A percentile compares a stretch with the other conserved stretches of the same genome.
Evolutionary conservation across 2,113 vertebrate species (phyloP).

Genomic region (Hypocryptadius cinnamomeus): DNA sequence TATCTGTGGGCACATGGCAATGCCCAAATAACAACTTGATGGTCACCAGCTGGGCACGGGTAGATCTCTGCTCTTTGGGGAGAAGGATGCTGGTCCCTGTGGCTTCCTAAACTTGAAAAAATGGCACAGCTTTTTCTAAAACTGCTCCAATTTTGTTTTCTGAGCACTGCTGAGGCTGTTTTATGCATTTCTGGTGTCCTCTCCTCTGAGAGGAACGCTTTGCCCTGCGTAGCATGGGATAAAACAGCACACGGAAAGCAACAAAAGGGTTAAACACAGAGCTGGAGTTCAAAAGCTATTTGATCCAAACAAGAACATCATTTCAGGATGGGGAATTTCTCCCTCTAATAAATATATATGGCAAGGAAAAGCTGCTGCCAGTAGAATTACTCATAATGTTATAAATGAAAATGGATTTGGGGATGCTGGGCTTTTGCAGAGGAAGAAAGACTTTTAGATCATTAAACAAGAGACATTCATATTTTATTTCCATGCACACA

Average conservation of each 20-base stretch:
- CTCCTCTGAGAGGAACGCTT: neutral
- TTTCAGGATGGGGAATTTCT: constrained; percentile 35
- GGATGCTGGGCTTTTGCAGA: neutral
- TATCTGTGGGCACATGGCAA: neutral
- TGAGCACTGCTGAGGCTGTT: neutral
- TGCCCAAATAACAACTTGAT: neutral
- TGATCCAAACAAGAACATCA: neutral
- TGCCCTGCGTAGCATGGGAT: fast-evolving
- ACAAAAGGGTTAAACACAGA: neutral
- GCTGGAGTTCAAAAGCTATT: neutral
- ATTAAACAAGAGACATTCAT: constrained; percentile 17
- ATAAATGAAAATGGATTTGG: constrained; percentile 53
- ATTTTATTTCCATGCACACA: neutral
- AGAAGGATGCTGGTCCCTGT: fast-evolving
- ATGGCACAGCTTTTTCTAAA: neutral
- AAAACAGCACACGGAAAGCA: neutral
- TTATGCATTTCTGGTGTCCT: neutral
- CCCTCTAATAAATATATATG: constrained; percentile 43
- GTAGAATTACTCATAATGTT: constrained; percentile 45
- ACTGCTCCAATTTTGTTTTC: neutral
- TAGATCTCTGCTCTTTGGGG: neutral
- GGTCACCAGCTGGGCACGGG: fast-evolving
- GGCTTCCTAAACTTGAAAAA: neutral
- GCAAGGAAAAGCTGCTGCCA: constrained; percentile 23
- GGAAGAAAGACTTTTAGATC: neutral